A percentile compares a stretch with the other conserved stretches of the same genome.
These are phyloP conservation scores for Troides helena DNA, from an alignment of 2,888 invertebrate species.

Conservation along the genomic window DNA sequence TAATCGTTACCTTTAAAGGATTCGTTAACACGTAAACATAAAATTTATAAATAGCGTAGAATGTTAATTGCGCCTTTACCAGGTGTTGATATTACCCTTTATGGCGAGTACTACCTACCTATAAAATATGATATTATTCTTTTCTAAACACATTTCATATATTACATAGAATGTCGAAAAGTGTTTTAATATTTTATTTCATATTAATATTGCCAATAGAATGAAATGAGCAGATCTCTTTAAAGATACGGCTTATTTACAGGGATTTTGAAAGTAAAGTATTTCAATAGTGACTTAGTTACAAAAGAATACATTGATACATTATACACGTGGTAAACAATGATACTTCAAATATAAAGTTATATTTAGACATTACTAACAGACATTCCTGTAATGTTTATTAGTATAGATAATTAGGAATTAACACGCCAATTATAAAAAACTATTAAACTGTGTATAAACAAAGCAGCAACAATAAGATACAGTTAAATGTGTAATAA, in stretches of 20 bases:
- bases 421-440: not conserved
- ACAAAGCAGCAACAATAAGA: not conserved
- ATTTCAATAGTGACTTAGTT: no score
- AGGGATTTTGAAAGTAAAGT: not conserved
- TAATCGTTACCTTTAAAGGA: constrained; percentile 16
- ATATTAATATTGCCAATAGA: not conserved
- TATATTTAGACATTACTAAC: not conserved
- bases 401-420: not conserved
- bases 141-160: not conserved
- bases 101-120: constrained; percentile 4
- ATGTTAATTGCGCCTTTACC: constrained; percentile 16
- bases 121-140: constrained; percentile 3
- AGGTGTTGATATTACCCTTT: constrained; percentile 14
- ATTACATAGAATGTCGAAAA: not conserved
- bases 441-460: not conserved
- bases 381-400: not conserved
- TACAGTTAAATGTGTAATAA: not conserved
- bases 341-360: not conserved
- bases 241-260: not conserved
- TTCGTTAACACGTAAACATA: constrained; percentile 12
- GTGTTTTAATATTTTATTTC: not conserved
- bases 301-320: no score
- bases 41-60: constrained; percentile 10
- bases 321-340: not conserved
- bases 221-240: not conserved